Base-by-base conservation (phyloP, 2,888 invertebrate species). In the Bombylius major region DNA sequence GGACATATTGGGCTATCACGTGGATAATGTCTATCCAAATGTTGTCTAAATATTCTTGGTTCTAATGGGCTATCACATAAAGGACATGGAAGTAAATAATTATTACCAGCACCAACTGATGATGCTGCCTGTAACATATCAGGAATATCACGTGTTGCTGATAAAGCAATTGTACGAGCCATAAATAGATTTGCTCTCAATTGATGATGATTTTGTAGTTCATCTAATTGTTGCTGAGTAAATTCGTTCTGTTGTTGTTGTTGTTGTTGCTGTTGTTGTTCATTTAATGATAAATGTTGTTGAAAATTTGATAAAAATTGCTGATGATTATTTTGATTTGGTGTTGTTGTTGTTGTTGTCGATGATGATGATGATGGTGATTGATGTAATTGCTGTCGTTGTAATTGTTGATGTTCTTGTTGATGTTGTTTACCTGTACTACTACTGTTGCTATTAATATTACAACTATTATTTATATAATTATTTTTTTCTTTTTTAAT, bases 1-100 rank as follows among this genome's bases (percentile, higher is more conserved):
- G 89, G 89, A 75, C 89, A 90, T 62, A 82, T 80, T 62, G 86
- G 86, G 70, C 87, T 87, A 76, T 89, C 89, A 66, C 88, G 82
- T 60, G 89, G 89, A 78, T 89, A 89, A 77, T 89, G 89, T 64
- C 85, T 81, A 70, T 84, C 88, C 66, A 89, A 80, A 75, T 89
- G 89, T 54, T 81, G 80, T 59, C 88, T 82, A 67, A 81, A 83
- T 72, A 82, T 79, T 63, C 84, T 82, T 64, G 78, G 79, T 60
- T 74, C 74, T 71, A 86, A 77, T 61, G 79, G 78, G 63, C 79
- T 77, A 65, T 79, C 80, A 76, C 89, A 89, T 69, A 89, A 79
- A 62, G 89, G 89, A 70, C 89, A 89, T 72, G 78, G 74, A 67
- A 78, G 70, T 66, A 74, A 68, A 60, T 75, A 75, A 61, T 63